Evolutionary conservation across 2,113 vertebrate genomes (phyloP).

Genomic region (Atractosteus spatula): DNA sequence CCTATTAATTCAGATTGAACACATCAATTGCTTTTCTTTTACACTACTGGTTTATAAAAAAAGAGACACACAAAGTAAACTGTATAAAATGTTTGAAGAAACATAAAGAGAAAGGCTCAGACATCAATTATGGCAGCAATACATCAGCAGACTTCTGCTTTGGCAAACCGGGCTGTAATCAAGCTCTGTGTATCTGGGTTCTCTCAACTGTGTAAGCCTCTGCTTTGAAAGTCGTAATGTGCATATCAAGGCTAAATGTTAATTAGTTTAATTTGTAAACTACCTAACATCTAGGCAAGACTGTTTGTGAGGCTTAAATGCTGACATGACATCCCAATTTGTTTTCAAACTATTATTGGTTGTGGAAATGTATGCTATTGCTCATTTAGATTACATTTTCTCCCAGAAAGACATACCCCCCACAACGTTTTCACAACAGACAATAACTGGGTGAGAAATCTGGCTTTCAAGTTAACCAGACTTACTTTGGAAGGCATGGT

Average conservation of each 20-base stretch:
- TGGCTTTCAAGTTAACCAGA: no score
- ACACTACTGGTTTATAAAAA: conserved; percentile 39
- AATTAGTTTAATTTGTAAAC: conserved; percentile 41
- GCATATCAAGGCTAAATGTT: conserved; percentile 41
- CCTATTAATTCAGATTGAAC: conserved; percentile 63
- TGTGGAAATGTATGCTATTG: no score
- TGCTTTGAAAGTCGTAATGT: conserved; percentile 37
- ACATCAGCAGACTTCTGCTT: conserved; percentile 25
- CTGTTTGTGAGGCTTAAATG: conserved; percentile 44
- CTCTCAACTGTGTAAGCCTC: conserved; percentile 21
- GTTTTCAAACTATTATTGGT: not conserved
- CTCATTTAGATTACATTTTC: no score
- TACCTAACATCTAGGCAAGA: conserved; percentile 22
- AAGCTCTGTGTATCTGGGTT: conserved; percentile 21
- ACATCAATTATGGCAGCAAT: conserved; percentile 19
- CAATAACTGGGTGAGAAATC: no score
- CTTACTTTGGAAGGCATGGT: no score
- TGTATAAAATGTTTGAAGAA: conserved; percentile 26
- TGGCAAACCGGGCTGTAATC: conserved; percentile 33
- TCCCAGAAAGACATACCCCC: no score
- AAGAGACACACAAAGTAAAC: not conserved
- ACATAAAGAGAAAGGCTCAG: conserved; percentile 11
- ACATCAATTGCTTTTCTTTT: conserved; percentile 55
- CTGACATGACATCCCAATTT: conserved; percentile 16
- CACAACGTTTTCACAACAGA: no score